Evolutionary conservation across 2,888 invertebrate genomes (phyloP).

Genomic region (Chrysotoxum bicinctum): DNA sequence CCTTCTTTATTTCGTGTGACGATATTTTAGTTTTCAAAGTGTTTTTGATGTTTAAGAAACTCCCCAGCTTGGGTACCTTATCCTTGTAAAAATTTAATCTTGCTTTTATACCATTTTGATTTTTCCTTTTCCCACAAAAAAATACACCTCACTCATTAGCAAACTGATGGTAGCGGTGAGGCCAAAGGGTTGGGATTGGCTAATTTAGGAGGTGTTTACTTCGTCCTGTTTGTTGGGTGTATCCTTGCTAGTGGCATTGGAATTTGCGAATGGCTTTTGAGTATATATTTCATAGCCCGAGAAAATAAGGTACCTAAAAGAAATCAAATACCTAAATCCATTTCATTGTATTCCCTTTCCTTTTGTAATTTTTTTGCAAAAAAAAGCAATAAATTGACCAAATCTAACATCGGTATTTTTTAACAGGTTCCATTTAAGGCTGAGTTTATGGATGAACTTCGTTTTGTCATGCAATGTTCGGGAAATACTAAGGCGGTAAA

Average conservation of each 20-base stretch:
- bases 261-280: slow-evolving; percentile 78
- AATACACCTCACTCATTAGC: slow-evolving; percentile 53
- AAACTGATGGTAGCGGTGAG: slow-evolving; percentile 79
- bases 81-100: slow-evolving; percentile 39
- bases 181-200: slow-evolving; percentile 84
- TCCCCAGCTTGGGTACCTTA: slow-evolving; percentile 48
- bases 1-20: slow-evolving; percentile 27
- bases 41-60: slow-evolving; percentile 1
- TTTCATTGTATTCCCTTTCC: background rate
- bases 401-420: background rate
- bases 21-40: slow-evolving; percentile 7
- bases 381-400: background rate
- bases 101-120: slow-evolving; percentile 60
- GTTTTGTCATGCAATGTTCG: slow-evolving; percentile 87
- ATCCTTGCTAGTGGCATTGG: slow-evolving; percentile 79
- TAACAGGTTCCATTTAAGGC: slow-evolving; percentile 86
- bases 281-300: slow-evolving; percentile 77
- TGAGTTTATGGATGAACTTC: slow-evolving; percentile 87
- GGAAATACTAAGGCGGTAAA: slow-evolving; percentile 88
- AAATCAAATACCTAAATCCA: background rate
- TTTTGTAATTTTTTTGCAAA: background rate
- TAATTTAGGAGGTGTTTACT: slow-evolving; percentile 86
- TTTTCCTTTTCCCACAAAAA: slow-evolving; percentile 43
- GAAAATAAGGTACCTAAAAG: slow-evolving; percentile 77
- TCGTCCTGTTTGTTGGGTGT: slow-evolving; percentile 84